Evolutionary conservation across 2,888 invertebrate genomes (phyloP), one percentile per base, ranked within the genome.

Genomic region (Acrobasis suavella): DNA sequence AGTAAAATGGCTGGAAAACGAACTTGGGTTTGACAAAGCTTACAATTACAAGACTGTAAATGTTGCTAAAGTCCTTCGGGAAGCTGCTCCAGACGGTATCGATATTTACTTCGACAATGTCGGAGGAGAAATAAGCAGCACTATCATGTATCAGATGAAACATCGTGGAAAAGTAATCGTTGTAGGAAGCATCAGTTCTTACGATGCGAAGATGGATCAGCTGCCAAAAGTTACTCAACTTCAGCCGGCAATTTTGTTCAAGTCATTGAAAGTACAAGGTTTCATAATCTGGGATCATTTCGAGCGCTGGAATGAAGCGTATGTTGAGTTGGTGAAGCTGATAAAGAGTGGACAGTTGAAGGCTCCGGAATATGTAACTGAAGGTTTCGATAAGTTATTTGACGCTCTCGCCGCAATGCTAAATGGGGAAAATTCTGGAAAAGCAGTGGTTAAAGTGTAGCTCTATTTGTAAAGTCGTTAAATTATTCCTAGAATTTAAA

Each of bases 61-160:
- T 69, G 66, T 94, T 42, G 80, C 78, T 6, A 59, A 49, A 5
- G 75, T 89, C 17, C 77, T 95, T 51, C 88, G 87, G 62, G 85
- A 93, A 77, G 85, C 82, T 62, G 94, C 94, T 6, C 94, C 95
- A 0, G 80, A 94, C 50, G 95, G 95, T 14, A 81, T 95, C 0
- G 94, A 95, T 73, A 93, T 94, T 70, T 95, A 94, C 72, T 95
- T 94, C 76, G 95, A 95, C 74, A 95, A 95, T 76, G 95, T 94
- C 42, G 94, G 94, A n/a, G 94, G 94, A 32, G 91, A 93, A 65
- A 88, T 95, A 16, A 94, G 94, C 60, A 93, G 92, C 58, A 81
- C 80, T 0, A 93, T 95, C 2, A 86, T 95, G 0, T 82, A 82
- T 49, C 93, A 94, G 68, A 95, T 95, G 95, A 95, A 93, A 65